A percentile compares a stretch with the other conserved stretches of the same genome.
These are phyloP conservation scores for Leptopilina boulardi DNA, from an alignment of 1,140 invertebrate genomes.

Conservation along the genomic window DNA sequence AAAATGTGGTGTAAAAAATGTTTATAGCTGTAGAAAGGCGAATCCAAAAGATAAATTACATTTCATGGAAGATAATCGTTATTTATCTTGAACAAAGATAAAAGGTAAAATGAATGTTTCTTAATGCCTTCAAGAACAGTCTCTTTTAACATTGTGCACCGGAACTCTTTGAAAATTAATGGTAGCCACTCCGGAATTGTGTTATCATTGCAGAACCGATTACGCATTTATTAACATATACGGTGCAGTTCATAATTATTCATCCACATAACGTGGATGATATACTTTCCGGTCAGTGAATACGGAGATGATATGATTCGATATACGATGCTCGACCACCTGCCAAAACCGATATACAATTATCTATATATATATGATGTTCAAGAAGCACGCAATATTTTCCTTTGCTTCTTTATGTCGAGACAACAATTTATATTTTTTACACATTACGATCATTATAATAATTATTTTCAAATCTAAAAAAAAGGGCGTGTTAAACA, in stretches of 20 bases:
- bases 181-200: conserved; percentile 20
- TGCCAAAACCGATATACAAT: conserved; percentile 28
- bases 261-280: conserved; percentile 28
- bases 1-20: background rate
- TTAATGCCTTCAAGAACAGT: conserved; percentile 16
- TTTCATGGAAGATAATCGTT: conserved; percentile 16
- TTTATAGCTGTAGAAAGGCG: background rate
- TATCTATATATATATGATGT: background rate
- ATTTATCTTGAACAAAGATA: conserved; percentile 22
- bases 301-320: conserved; percentile 7
- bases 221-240: conserved; percentile 26
- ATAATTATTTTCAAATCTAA: background rate
- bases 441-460: background rate
- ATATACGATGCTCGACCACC: conserved; percentile 31
- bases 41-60: conserved; percentile 15
- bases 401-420: background rate
- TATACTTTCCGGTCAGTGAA: conserved; percentile 20
- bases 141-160: conserved; percentile 13
- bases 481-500: background rate
- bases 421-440: conserved; percentile 6
- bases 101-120: conserved; percentile 13
- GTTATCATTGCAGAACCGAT: conserved; percentile 33
- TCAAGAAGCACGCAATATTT: conserved; percentile 24
- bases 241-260: conserved; percentile 25
- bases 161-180: conserved; percentile 33